Base-by-base conservation (phyloP, 37 sponge, comb jelly and placozoan genomes). In the Aphrocallistes beatrix region DNA sequence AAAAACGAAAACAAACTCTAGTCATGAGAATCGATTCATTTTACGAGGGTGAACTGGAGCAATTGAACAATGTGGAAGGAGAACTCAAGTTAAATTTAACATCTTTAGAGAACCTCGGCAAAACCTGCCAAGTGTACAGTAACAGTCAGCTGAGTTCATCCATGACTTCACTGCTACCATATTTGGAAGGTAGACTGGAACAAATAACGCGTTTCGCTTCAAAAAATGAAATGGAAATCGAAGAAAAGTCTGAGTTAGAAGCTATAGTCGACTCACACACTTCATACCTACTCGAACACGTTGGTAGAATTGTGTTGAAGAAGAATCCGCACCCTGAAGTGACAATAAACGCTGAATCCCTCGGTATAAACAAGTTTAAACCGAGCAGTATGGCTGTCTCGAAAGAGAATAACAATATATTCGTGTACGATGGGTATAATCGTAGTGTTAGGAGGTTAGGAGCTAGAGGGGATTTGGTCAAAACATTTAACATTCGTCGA, bases 231-330 rank as follows among this genome's bases (percentile, higher is more conserved):
- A 6, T 30, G 10, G 8, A 32, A 6, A 60, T 19, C 34, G 75
- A 60, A 19, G 3, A 19, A 25, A 28, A 60, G 75, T 30, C 75
- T 60, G 75, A 60, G n/a, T 60, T 60, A 30, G 75, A 60, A 6
- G 75, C 75, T 32, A 60, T 60, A 25, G n/a, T 60, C n/a, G 75
- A 60, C 21, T 60, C 75, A 60, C 75, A 60, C n/a, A 60, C 75
- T 25, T 19, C 75, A 1, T 60, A 60, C 34, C 75, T 60, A 13
- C n/a, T 60, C 10, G 75, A 60, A 13, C 25, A 60, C n/a, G 17
- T 60, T 13, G 75, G 75, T 60, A 60, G 75, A 60, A 60, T 60
- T 13, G 75, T 60, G 75, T 60, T 19, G 6, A 3, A 13, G 75
- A 60, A 60, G n/a, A 13, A 25, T 25, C 75, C 75, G n/a, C 75